Evolutionary conservation across 2,888 invertebrate species (phyloP), one percentile per base, ranked within the genome.

Genomic region (Globia sparganii): DNA sequence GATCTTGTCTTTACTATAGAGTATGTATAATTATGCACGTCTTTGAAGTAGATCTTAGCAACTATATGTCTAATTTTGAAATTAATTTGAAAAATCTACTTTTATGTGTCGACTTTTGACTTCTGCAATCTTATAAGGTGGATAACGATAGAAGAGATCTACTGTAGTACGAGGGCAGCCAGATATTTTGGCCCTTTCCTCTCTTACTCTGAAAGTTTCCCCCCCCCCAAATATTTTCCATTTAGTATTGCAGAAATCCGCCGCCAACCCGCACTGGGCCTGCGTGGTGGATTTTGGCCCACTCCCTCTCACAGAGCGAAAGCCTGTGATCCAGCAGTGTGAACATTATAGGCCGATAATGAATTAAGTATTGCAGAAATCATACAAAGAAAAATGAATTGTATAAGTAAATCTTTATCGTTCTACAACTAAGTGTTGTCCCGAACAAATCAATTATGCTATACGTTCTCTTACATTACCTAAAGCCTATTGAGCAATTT

Each of bases 401-500:
- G 34, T 34, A 21, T 43, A 46, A 46, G 53, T 43, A 43, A 73
- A 61, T 34, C 34, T 43, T 74, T 59, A 31, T 34, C 15, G 3
- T 13, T 31, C 40, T 34, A 13, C 13, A 9, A 58, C 46, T n/a
- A 53, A 59, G 46, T 46, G 84, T 80, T 80, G 80, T 85, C 69
- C 31, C 34, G 25, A 62, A 68, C 65, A n/a, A 75, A 75, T 75
- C 64, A 74, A 81, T 81, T 69, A 61, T 43, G 59, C 58, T 46
- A 70, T 74, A 71, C 21, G 68, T 75, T 66, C 62, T 59, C 69
- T 80, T 75, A 72, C 61, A 56, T 69, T 82, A 81, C 69, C 75
- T 69, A 61, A 68, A 73, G 21, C 72, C 31, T 73, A 78, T 88
- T 79, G 77, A 61, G 81, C 69, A 85, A 86, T 66, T 59, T 53